Evolutionary conservation across 2,113 vertebrate species (phyloP).

Genomic region (Uropsilus gracilis): DNA sequence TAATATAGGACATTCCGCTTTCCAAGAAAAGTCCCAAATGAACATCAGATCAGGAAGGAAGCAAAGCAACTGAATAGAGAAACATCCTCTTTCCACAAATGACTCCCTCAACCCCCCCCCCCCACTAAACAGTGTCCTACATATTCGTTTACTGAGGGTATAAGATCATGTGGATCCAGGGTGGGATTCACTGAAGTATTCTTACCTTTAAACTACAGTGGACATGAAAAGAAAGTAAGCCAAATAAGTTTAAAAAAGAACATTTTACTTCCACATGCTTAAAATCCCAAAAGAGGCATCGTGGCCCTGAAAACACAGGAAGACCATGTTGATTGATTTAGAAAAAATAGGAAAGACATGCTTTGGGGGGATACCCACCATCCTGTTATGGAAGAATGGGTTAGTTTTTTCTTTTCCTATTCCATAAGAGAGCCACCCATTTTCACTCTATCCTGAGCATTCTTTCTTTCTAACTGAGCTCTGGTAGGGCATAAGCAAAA

Average conservation of each 20-base stretch:
- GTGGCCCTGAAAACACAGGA: not conserved
- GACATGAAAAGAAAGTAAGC: conserved; percentile 49
- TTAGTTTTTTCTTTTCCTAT: not conserved
- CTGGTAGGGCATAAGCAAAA: not conserved
- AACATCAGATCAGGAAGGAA: not conserved
- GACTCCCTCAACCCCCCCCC: no score
- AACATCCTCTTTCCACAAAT: conserved; percentile 42
- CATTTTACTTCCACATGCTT: not conserved
- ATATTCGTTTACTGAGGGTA: not conserved
- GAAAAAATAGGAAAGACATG: not conserved
- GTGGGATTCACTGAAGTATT: not conserved
- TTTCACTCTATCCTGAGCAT: not conserved
- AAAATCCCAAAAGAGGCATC: conserved; percentile 14
- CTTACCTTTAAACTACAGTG: conserved; percentile 18
- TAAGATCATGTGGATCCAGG: not conserved
- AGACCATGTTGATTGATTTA: not conserved
- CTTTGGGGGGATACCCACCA: not conserved
- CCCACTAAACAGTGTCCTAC: conserved; percentile 51
- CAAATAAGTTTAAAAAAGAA: conserved; percentile 56
- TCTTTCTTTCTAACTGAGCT: not conserved
- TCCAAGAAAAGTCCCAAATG: conserved; percentile 51
- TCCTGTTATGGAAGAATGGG: not conserved
- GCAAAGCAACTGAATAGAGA: conserved; percentile 41
- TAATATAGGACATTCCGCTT: not conserved
- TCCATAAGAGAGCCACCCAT: not conserved